phyloP scores from a whole-genome alignment of 2,797 vertebrate genomes.

The Steatocranus sp. region DNA sequence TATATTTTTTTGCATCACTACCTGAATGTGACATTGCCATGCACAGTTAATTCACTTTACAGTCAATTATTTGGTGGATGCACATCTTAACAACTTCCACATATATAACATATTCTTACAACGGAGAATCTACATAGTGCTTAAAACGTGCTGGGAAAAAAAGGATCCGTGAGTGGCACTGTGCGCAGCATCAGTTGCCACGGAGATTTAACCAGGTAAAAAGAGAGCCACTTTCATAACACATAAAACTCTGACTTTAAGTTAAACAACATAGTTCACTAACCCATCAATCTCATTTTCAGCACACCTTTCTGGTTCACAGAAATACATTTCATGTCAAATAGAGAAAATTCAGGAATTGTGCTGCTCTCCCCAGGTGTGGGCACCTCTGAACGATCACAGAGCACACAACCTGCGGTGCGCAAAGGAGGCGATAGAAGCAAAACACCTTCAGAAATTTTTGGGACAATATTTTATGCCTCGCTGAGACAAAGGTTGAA shows the following conservation, averaged over 20 bases:
- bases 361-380: background rate
- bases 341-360: background rate
- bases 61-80: background rate
- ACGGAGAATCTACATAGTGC: background rate
- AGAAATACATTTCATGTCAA: background rate
- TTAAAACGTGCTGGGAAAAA: background rate
- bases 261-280: background rate
- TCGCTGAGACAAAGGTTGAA: background rate
- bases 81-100: background rate
- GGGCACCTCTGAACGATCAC: background rate
- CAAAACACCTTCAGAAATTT: background rate
- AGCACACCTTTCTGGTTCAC: background rate
- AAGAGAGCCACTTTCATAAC: background rate
- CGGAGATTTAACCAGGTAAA: background rate
- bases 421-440: background rate
- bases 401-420: background rate
- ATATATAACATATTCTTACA: background rate
- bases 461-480: background rate
- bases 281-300: background rate
- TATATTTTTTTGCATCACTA: background rate
- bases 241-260: background rate
- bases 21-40: background rate
- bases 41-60: background rate
- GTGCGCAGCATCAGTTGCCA: background rate
- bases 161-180: background rate